Evolutionary conservation across 1,140 invertebrate genomes (phyloP).

Genomic region (Anastatus disparis): DNA sequence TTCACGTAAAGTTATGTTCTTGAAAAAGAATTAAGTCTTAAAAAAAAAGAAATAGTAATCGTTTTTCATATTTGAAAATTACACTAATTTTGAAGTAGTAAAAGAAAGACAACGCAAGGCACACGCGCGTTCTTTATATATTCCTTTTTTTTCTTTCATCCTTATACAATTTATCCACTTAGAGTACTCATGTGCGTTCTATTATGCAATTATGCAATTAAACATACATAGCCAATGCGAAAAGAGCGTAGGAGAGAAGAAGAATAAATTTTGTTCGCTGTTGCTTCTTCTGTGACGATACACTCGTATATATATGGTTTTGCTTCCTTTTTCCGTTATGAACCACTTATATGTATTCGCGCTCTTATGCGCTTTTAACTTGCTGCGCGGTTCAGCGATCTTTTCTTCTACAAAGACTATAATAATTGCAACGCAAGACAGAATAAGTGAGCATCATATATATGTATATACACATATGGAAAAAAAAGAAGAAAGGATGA

Average conservation of each 20-base stretch:
- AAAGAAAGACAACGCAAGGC: too few relatives aligned
- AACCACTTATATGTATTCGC: background rate
- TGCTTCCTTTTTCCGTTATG: background rate
- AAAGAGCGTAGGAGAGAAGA: background rate
- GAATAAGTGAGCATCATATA: conserved; percentile 29
- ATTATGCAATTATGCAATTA: conserved; percentile 16
- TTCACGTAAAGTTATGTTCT: too few relatives aligned
- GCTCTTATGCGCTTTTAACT: conserved; percentile 10
- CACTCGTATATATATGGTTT: background rate
- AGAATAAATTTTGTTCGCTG: background rate
- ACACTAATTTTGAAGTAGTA: too few relatives aligned
- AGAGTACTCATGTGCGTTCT: too few relatives aligned
- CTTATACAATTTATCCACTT: too few relatives aligned
- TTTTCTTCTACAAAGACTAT: too few relatives aligned
- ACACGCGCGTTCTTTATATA: too few relatives aligned
- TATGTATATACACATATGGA: background rate
- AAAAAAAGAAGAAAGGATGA: too few relatives aligned
- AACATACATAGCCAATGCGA: background rate
- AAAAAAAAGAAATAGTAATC: too few relatives aligned
- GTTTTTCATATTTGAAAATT: too few relatives aligned
- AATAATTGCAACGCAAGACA: conserved; percentile 20
- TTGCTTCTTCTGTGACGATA: background rate
- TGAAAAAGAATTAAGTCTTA: too few relatives aligned
- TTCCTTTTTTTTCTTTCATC: too few relatives aligned
- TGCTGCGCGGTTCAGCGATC: background rate